Conservation (phyloP, 2,113 vertebrate species). For the Bucco capensis region DNA sequence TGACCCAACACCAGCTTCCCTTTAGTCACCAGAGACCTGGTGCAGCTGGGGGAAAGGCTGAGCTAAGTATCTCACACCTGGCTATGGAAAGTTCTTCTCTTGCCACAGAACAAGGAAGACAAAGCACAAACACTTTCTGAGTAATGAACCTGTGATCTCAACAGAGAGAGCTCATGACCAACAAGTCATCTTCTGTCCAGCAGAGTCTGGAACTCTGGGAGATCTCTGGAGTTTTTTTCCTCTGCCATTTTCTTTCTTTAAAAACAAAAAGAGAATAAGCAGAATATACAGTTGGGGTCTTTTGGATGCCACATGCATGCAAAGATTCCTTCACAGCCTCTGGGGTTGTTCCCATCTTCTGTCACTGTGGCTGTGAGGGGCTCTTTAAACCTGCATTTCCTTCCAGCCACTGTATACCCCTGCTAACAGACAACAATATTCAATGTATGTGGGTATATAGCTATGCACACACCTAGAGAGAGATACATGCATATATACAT, state of each 20-base stretch:
- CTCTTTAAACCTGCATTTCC: slow-evolving; percentile 38
- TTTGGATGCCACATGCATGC: not conserved
- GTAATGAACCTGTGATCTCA: slow-evolving; percentile 23
- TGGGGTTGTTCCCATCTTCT: not conserved
- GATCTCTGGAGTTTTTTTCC: slow-evolving; percentile 42
- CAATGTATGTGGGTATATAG: slow-evolving; percentile 25
- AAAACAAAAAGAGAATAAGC: slow-evolving; percentile 49
- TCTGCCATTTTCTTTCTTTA: slow-evolving; percentile 61
- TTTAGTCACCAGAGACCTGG: not conserved
- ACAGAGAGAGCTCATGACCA: slow-evolving; percentile 33
- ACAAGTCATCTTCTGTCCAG: slow-evolving; percentile 30
- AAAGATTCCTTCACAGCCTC: slow-evolving; percentile 37
- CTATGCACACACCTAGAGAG: slow-evolving; percentile 61
- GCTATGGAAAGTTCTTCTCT: slow-evolving; percentile 9
- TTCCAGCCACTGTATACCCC: slow-evolving; percentile 30
- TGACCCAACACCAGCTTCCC: accelerated
- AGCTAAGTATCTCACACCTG: not conserved
- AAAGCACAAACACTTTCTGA: slow-evolving; percentile 11
- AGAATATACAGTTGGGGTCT: slow-evolving; percentile 41
- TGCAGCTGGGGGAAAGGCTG: not conserved
- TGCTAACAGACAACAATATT: not conserved
- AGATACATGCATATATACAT: slow-evolving; percentile 7
- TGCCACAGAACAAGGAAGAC: slow-evolving; percentile 39
- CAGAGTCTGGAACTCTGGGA: slow-evolving; percentile 5
- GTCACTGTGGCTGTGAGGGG: not conserved